phyloP scores from a whole-genome alignment of 2,888 invertebrate genomes.

The Sabatieria punctata region DNA sequence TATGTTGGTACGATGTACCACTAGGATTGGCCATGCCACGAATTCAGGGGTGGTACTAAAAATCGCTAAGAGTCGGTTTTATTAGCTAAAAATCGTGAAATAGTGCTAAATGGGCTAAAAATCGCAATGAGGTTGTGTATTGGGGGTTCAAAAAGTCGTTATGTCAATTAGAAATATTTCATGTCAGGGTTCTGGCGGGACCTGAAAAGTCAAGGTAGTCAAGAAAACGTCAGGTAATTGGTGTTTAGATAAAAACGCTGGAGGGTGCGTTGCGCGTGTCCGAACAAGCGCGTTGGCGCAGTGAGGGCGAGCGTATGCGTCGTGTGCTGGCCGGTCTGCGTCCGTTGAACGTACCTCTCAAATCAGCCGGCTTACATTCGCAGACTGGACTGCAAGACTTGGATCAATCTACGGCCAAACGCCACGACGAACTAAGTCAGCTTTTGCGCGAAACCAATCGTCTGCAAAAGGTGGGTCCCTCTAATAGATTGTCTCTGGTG shows the following conservation, averaged over 20 bases:
- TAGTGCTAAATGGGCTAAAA: no score
- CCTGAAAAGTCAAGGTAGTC: no score
- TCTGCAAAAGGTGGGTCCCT: conserved; percentile 21
- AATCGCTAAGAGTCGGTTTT: no score
- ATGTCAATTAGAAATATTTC: no score
- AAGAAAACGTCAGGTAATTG: conserved; percentile 25
- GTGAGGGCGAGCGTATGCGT: conserved; percentile 36
- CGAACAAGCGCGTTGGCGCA: conserved; percentile 35
- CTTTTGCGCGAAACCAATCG: conserved; percentile 25
- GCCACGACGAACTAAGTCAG: conserved; percentile 19
- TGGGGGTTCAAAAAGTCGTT: no score
- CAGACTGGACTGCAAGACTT: conserved; percentile 20
- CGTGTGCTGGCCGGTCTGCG: conserved; percentile 35
- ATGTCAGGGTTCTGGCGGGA: no score
- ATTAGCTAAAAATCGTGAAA: no score
- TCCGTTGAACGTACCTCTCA: conserved; percentile 35
- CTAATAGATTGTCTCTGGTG: no score
- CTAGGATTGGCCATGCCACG: no score
- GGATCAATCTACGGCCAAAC: conserved; percentile 3
- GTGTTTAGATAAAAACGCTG: conserved; percentile 33
- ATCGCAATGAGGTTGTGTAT: no score
- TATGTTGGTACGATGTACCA: no score
- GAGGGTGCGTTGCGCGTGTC: conserved; percentile 36
- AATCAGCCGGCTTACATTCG: conserved; percentile 25
- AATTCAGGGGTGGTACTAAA: no score